Evolutionary conservation across 2,797 vertebrate species (phyloP).

Genomic region (Halcyon chelicuti): DNA sequence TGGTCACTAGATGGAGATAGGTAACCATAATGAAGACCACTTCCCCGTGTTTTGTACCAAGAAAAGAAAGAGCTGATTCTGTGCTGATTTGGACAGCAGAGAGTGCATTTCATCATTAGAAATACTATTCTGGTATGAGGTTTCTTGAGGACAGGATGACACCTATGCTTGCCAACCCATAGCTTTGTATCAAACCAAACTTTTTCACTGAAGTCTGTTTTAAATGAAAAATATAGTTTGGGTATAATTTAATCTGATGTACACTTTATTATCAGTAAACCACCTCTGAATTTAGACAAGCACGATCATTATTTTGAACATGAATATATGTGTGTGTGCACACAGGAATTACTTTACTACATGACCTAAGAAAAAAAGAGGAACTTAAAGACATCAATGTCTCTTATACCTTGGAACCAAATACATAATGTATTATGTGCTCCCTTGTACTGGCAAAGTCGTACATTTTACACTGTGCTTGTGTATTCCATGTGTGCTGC

Average conservation of each 20-base stretch:
- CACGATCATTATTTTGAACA: not conserved
- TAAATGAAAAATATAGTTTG: not conserved
- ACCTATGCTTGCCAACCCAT: not conserved
- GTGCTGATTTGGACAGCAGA: not conserved
- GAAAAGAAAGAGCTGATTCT: not conserved
- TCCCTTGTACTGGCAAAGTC: not conserved
- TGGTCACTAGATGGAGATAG: constrained; percentile 65
- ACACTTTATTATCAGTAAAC: not conserved
- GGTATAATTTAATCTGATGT: not conserved
- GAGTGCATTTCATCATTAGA: constrained; percentile 16
- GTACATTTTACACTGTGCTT: not conserved
- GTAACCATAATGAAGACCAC: not conserved
- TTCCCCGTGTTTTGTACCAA: not conserved
- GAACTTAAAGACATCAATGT: not conserved
- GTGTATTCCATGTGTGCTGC: not conserved
- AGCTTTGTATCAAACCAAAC: not conserved
- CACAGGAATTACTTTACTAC: not conserved
- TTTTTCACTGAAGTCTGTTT: not conserved
- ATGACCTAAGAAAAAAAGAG: not conserved
- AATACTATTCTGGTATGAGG: constrained; percentile 19
- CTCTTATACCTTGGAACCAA: not conserved
- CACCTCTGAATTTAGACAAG: not conserved
- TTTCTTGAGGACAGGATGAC: constrained; percentile 4
- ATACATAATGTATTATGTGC: not conserved
- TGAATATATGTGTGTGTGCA: not conserved